Evolutionary conservation across 2,797 vertebrate genomes (phyloP).

Genomic region (Amblyopsis hoosieri): DNA sequence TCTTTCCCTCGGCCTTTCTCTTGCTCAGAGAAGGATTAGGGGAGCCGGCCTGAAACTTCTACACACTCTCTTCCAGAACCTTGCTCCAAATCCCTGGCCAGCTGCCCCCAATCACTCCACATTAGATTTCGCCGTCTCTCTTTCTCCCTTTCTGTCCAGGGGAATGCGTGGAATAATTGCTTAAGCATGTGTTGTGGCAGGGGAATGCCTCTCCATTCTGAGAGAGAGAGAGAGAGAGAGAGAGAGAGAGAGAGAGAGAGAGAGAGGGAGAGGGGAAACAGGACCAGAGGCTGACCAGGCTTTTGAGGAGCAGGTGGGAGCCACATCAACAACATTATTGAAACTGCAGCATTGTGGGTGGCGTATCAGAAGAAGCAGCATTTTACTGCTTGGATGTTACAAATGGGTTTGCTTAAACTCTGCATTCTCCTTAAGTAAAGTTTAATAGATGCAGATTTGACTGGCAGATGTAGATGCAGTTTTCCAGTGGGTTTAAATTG

Average conservation of each 20-base stretch:
- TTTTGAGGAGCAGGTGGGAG: conserved; percentile 69
- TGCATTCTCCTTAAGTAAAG: conserved; percentile 13
- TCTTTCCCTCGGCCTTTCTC: conserved; percentile 40
- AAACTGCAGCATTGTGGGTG: conserved; percentile 22
- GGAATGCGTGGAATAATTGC: conserved; percentile 75
- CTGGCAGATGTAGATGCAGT: conserved; percentile 32
- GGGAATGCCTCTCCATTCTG: conserved; percentile 57
- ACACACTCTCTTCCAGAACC: conserved; percentile 69
- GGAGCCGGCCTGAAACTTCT: conserved; percentile 66
- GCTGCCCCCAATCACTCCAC: conserved; percentile 67
- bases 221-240: conserved; percentile 22
- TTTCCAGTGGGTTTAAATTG: conserved; percentile 50
- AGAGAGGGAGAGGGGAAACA: conserved; percentile 5
- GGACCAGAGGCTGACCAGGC: conserved; percentile 55
- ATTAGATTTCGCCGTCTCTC: conserved; percentile 53
- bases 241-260: not conserved
- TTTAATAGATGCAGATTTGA: conserved; percentile 27
- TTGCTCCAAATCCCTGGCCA: conserved; percentile 66
- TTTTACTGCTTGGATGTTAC: conserved; percentile 47
- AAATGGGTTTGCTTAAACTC: conserved; percentile 51
- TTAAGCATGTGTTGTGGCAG: conserved; percentile 75
- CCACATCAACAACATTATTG: conserved; percentile 6
- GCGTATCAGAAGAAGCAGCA: conserved; percentile 21
- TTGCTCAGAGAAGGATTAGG: conserved; percentile 70
- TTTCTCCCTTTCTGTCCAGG: conserved; percentile 50